Conservation (phyloP, 2,113 vertebrate genomes). For the Silurus asotus region DNA sequence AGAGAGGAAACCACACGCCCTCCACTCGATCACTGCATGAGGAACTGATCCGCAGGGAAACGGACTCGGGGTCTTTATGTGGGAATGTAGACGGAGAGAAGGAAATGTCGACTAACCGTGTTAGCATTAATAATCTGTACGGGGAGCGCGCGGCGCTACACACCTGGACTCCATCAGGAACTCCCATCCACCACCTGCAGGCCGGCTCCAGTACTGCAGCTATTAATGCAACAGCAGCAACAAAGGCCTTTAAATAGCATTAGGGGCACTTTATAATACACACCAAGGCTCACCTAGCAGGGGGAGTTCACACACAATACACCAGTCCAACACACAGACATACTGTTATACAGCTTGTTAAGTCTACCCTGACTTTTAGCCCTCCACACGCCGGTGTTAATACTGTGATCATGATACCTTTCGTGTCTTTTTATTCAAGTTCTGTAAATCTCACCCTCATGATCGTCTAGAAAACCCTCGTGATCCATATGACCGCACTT, state of each 20-base stretch:
- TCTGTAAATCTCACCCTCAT: no score
- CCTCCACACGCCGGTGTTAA: not conserved
- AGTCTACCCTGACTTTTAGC: not conserved
- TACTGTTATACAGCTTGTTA: not conserved
- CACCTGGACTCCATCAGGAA: not conserved
- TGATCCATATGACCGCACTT: no score
- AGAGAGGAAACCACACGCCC: not conserved
- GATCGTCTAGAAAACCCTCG: no score
- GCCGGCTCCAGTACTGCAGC: conserved; percentile 7
- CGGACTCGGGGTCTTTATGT: not conserved
- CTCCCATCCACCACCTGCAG: conserved; percentile 11
- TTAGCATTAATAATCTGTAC: not conserved
- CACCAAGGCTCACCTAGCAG: not conserved
- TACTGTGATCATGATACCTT: not conserved
- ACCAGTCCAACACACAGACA: not conserved
- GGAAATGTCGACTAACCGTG: not conserved
- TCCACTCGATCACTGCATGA: not conserved
- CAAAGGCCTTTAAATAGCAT: not conserved
- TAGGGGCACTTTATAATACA: not conserved
- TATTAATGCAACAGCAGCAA: not conserved
- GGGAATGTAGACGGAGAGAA: not conserved
- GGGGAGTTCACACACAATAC: no score
- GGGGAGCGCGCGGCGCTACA: not conserved
- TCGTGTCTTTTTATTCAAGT: not conserved
- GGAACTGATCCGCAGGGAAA: not conserved